phyloP scores from a whole-genome alignment of 2,797 vertebrate species.

The Macrochelys suwanniensis region DNA sequence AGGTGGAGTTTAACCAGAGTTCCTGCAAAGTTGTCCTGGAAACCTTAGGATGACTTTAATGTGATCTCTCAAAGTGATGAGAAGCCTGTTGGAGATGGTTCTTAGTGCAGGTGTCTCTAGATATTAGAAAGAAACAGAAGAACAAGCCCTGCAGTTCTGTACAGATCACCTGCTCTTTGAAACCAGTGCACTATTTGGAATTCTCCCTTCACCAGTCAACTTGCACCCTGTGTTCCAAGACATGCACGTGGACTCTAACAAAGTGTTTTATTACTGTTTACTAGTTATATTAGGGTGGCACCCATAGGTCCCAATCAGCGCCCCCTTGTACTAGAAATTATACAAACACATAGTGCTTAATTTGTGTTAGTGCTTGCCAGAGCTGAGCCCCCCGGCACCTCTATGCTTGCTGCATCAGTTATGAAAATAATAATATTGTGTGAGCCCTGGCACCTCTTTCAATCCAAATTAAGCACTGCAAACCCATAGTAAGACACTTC shows the following conservation, averaged over 20 bases:
- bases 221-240: background rate
- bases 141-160: background rate
- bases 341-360: background rate
- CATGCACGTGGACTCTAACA: background rate
- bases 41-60: background rate
- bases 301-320: background rate
- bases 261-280: background rate
- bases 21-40: background rate
- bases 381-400: background rate
- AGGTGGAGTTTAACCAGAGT: background rate
- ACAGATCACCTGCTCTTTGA: background rate
- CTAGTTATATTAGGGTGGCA: background rate
- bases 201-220: background rate
- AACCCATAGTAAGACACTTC: background rate
- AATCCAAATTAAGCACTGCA: no score
- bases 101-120: background rate
- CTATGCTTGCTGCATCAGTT: no score
- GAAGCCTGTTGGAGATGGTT: fast-evolving
- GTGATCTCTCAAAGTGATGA: background rate
- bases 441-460: no score
- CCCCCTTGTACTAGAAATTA: background rate
- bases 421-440: no score
- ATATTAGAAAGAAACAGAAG: background rate
- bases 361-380: background rate
- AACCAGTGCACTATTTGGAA: conserved; percentile 1